Base-by-base conservation (phyloP, 53 echinoderm and acorn worm genomes). In the Echinometra lucunter region DNA sequence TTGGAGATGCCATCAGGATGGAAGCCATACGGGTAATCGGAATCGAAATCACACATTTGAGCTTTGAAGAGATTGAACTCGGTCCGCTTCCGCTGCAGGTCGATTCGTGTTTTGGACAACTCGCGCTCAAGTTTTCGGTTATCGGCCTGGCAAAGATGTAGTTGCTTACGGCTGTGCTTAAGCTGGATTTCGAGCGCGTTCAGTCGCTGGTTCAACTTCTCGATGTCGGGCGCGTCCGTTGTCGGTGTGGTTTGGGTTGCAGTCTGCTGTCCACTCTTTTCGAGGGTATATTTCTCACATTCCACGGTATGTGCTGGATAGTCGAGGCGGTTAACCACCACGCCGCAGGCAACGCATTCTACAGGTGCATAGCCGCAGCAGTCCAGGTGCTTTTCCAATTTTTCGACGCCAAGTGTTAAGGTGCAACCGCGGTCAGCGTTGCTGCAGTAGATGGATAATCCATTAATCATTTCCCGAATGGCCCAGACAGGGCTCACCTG, bases 401-500 rank as follows among this genome's bases (percentile, higher is more conserved):
- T 95, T 57, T 98, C 98, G 0, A 98, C 90, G 58, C 96, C 92
- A 91, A 97, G 90, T 6, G 96, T 96, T 58, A 96, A 81, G 30
- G 95, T 85, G 88, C 98, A 98, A 17, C 98, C 98, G 67, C 97
- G 96, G 38, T 96, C 96, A 44, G 94, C 94, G 66, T 96, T 95
- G 45, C 94, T 95, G 72, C 98, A 98, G 67, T 95, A 94, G 56
- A 97, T 94, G 21, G 95, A 94, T 42, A 98, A 74, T 60, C 95
- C 96, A 82, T 96, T 95, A 85, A 98, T 96, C 6, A 98, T 74
- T 88, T 96, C 97, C 13, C 98, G 95, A 28, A 98, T 91, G 25
- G 98, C 96, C 96, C 96, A 98, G 32, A 98, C 96, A 28, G 98
- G 97, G 66, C 96, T 96, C 49, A 96, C 96, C 60, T 97, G 95